Evolutionary conservation across 2,888 invertebrate genomes (phyloP), one percentile per base, ranked within the genome.

Genomic region (Catocala fraxini): DNA sequence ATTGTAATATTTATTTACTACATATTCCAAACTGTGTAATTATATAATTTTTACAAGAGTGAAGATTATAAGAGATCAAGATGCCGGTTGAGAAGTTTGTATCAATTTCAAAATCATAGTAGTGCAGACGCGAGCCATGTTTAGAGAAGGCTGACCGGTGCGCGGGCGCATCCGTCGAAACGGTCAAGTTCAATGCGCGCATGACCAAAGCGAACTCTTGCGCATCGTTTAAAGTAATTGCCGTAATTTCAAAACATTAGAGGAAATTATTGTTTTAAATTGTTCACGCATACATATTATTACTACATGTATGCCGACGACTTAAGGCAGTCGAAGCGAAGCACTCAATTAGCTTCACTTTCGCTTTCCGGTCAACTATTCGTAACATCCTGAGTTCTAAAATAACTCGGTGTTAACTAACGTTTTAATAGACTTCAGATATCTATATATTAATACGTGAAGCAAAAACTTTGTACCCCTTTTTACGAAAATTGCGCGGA

Each of bases 141-240:
- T 80, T 74, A 71, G 79, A 84, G 86, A 83, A 83, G 84, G 85
- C 83, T 86, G 89, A 84, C 86, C 85, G 87, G 76, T 79, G 85
- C 79, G 81, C 80, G 76, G 73, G 82, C 88, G 87, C 90, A 90
- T 90, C 90, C 85, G 81, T 74, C 69, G 79, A 77, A 82, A 78
- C 90, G 92, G 92, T 91, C 92, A 92, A 92, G 92, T 90, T 92
- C 92, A 92, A 81, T 91, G 90, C 70, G 67, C 55, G 58, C 70
- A 69, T 57, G 59, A 66, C 65, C 59, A 61, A 59, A 51, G 66
- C 51, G 65, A 76, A 77, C 75, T 77, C 76, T 77, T 77, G 77
- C 77, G 75, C 80, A 80, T 82, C 80, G 64, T 54, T 73, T 59
- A 54, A 69, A 58, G 63, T 63, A 63, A 73, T 68, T 64, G 63